Percentiles rank a stretch among this genome's conserved stretches.
Conservation (phyloP, 1,140 invertebrate genomes). For the Eufriesea mexicana region DNA sequence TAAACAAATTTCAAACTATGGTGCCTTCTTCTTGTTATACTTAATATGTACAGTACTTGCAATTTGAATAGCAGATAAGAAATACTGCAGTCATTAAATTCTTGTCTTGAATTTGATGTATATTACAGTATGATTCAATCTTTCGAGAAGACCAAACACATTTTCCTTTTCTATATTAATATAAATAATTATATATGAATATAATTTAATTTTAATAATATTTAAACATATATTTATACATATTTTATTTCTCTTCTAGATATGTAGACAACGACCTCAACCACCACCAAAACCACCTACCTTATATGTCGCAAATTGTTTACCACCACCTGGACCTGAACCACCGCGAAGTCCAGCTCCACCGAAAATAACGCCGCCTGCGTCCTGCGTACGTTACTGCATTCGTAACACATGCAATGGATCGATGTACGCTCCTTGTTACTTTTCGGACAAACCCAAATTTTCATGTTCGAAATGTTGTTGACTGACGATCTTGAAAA, state of each 20-base stretch:
- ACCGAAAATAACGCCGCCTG: conserved; percentile 53
- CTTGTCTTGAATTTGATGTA: no score
- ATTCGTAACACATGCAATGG: conserved; percentile 55
- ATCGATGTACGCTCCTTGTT: conserved; percentile 59
- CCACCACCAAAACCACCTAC: conserved; percentile 42
- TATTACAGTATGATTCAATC: no score
- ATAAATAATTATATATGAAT: no score
- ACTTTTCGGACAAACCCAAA: conserved; percentile 40
- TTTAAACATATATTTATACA: no score
- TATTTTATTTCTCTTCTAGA: conserved; percentile 35
- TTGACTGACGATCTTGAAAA: neutral
- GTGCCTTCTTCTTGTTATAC: no score
- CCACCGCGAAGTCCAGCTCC: conserved; percentile 21
- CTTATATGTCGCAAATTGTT: conserved; percentile 61
- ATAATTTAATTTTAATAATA: no score
- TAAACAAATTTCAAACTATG: no score
- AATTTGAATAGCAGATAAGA: no score
- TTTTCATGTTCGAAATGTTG: conserved; percentile 15
- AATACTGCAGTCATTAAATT: no score
- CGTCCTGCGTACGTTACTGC: conserved; percentile 62
- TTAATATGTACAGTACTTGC: no score
- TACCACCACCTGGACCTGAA: conserved; percentile 21
- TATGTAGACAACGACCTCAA: conserved; percentile 51
- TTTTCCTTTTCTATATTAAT: no score
- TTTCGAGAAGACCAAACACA: no score